A percentile compares a stretch with the other conserved stretches of the same genome.
These are phyloP conservation scores for Ascaphus truei DNA, from an alignment of 2,113 vertebrate genomes.

Conservation along the genomic window DNA sequence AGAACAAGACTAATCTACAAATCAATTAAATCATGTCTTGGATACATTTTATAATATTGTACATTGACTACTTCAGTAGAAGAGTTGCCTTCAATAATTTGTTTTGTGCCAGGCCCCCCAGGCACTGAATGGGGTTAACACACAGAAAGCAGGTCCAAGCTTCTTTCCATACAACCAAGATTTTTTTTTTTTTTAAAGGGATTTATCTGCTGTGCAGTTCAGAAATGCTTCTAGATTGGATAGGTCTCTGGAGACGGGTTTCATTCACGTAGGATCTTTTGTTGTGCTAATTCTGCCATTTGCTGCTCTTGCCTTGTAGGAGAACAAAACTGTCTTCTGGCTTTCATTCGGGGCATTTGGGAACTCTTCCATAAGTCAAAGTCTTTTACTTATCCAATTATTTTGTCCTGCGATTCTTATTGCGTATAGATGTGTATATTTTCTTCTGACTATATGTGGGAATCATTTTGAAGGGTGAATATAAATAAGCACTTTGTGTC, in stretches of 20 bases:
- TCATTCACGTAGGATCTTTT: slow-evolving; percentile 3
- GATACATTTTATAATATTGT: no score
- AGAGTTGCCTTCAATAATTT: no score
- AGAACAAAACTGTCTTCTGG: neutral
- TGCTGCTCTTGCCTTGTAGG: neutral
- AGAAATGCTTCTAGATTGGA: neutral
- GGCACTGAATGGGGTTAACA: no score
- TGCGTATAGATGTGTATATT: slow-evolving; percentile 5
- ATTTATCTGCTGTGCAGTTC: neutral
- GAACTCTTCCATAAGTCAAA: slow-evolving; percentile 3
- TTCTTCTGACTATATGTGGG: neutral
- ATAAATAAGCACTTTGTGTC: neutral
- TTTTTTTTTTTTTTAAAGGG: neutral
- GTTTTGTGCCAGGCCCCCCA: no score
- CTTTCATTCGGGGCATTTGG: slow-evolving; percentile 7
- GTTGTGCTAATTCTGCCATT: slow-evolving; percentile 31
- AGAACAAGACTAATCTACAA: no score
- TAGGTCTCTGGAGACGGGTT: neutral
- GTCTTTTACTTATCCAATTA: slow-evolving; percentile 17
- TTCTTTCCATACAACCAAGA: no score
- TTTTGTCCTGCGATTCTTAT: slow-evolving; percentile 1
- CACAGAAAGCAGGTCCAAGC: no score
- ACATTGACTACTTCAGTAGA: no score
- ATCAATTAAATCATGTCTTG: no score
- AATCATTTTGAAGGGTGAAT: neutral